Evolutionary conservation across 2,888 invertebrate genomes (phyloP).

Genomic region (Troides aeacus): DNA sequence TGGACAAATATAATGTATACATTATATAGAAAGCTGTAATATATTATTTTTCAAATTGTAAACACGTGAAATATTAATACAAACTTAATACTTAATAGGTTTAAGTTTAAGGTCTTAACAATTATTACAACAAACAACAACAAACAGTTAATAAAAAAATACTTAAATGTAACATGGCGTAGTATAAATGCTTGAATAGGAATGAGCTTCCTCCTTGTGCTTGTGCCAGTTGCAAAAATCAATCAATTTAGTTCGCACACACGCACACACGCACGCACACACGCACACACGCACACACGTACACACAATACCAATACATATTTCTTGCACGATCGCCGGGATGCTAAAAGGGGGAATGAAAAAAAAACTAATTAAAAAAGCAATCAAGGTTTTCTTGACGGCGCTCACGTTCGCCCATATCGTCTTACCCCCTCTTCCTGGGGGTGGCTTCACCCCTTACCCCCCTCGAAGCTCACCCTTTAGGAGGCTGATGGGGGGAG

Average conservation of each 20-base stretch:
- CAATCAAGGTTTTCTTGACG: conserved; percentile 81
- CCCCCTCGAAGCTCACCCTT: conserved; percentile 59
- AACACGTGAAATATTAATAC: no score
- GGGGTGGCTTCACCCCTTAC: conserved; percentile 45
- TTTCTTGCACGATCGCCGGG: conserved; percentile 70
- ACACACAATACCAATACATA: conserved; percentile 61
- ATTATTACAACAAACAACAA: no score
- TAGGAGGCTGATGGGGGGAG: conserved; percentile 44
- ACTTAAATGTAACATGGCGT: neutral
- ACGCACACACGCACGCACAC: conserved; percentile 37
- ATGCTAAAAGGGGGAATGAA: conserved; percentile 76
- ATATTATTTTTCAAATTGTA: no score
- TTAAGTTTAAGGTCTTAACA: no score
- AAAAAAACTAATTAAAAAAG: conserved; percentile 80
- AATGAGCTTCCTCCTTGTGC: neutral
- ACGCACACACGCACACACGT: conserved; percentile 40
- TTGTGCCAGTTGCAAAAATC: conserved; percentile 30
- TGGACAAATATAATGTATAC: no score
- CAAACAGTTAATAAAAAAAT: no score
- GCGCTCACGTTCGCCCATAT: conserved; percentile 81
- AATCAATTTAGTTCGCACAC: conserved; percentile 51
- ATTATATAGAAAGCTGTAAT: no score
- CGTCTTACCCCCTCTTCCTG: conserved; percentile 76
- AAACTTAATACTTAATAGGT: no score
- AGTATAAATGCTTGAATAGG: neutral